phyloP scores from a whole-genome alignment of 2,797 vertebrate genomes.

The Sebastes umbrosus region DNA sequence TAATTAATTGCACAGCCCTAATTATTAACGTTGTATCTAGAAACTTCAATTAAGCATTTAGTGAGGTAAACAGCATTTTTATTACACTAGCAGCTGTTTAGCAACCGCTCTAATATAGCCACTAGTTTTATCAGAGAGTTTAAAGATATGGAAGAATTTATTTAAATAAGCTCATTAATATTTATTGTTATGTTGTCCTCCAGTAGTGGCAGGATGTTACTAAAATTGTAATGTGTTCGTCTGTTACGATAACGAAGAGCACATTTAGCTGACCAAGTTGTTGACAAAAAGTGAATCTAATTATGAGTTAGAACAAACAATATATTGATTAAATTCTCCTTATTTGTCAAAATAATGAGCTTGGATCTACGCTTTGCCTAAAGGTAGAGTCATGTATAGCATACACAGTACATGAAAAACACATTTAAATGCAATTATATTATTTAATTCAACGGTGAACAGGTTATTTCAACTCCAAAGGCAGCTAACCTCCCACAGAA shows the following conservation, averaged over 20 bases:
- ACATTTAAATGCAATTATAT: not conserved
- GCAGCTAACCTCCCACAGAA: conserved; percentile 43
- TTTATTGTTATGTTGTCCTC: not conserved
- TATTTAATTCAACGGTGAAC: conserved; percentile 30
- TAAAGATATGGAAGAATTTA: not conserved
- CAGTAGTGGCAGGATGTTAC: not conserved
- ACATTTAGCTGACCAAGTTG: not conserved
- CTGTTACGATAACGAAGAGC: not conserved
- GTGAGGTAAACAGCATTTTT: not conserved
- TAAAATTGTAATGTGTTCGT: not conserved
- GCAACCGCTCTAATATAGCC: not conserved
- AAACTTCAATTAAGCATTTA: not conserved
- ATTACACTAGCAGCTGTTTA: not conserved
- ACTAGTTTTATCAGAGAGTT: not conserved
- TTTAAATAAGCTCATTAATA: not conserved
- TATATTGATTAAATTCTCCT: not conserved
- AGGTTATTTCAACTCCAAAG: conserved; percentile 6
- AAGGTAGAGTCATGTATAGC: not conserved
- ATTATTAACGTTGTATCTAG: not conserved
- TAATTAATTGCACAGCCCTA: too few species aligned
- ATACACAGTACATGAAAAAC: conserved; percentile 2
- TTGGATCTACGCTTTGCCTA: not conserved
- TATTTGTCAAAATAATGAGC: not conserved
- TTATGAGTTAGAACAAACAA: not conserved
- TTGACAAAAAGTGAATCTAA: not conserved